Evolutionary conservation across 2,113 vertebrate species (phyloP).

Genomic region (Carassius carassius): DNA sequence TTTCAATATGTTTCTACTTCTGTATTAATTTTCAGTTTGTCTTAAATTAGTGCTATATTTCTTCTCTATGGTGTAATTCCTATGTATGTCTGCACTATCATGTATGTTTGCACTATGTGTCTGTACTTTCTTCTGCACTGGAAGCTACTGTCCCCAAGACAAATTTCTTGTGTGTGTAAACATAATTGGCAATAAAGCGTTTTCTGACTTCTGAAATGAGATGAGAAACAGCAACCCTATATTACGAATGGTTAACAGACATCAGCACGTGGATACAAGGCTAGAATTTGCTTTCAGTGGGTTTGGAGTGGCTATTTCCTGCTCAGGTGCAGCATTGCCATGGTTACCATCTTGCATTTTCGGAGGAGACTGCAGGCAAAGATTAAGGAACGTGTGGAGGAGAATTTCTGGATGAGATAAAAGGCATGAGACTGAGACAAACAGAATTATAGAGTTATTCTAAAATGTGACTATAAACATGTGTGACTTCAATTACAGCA

Average conservation of each 20-base stretch:
- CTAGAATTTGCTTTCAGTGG: slow-evolving; percentile 41
- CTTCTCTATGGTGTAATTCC: too few species aligned
- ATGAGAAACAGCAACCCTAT: background rate
- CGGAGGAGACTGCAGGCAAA: slow-evolving; percentile 38
- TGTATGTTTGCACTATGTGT: too few species aligned
- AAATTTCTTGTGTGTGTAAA: too few species aligned
- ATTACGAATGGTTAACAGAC: background rate
- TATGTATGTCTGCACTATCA: too few species aligned
- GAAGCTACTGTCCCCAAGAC: too few species aligned
- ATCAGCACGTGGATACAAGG: background rate
- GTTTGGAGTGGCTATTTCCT: slow-evolving; percentile 19
- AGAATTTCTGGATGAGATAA: slow-evolving; percentile 1
- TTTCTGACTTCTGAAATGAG: background rate
- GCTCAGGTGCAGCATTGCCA: slow-evolving; percentile 49
- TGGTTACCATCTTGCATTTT: slow-evolving; percentile 40
- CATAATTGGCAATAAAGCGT: too few species aligned
- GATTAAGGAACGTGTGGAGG: slow-evolving; percentile 43
- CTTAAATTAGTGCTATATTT: too few species aligned
- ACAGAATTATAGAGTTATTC: background rate
- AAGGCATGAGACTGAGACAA: slow-evolving; percentile 32
- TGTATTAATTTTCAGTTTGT: too few species aligned
- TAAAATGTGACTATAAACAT: background rate
- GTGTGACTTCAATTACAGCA: background rate
- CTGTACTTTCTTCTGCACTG: too few species aligned
- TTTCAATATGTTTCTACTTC: too few species aligned